A percentile compares a stretch with the other conserved stretches of the same genome.
phyloP scores from a whole-genome alignment of 2,888 invertebrate species.

The Papilio demoleus region DNA sequence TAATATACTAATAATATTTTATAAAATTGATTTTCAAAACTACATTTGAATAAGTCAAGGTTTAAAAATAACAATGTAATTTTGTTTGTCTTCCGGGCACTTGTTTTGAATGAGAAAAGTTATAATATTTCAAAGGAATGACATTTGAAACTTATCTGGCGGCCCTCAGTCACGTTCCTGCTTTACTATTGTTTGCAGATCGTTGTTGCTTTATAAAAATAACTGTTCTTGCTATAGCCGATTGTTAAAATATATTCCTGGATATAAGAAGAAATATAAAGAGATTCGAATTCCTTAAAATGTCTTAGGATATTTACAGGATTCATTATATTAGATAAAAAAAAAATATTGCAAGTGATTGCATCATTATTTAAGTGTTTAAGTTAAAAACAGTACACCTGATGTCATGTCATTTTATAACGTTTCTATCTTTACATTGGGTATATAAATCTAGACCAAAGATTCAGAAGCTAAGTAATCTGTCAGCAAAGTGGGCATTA shows the following conservation, averaged over 20 bases:
- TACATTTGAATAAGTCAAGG: background rate
- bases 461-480: conserved; percentile 12
- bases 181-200: conserved; percentile 70
- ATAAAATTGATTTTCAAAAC: too few relatives aligned
- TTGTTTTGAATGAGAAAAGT: conserved; percentile 36
- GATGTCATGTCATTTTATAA: too few relatives aligned
- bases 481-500: conserved; percentile 11
- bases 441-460: background rate
- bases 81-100: conserved; percentile 29
- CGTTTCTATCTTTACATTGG: background rate
- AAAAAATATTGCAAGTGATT: too few relatives aligned
- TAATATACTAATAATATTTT: too few relatives aligned
- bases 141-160: conserved; percentile 70
- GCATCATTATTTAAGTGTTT: too few relatives aligned
- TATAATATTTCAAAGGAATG: conserved; percentile 44
- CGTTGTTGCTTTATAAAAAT: conserved; percentile 52
- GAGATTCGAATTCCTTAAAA: too few relatives aligned
- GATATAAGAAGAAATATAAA: background rate
- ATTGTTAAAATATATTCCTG: background rate
- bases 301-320: too few relatives aligned
- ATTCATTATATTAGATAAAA: too few relatives aligned
- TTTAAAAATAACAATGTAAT: conserved; percentile 32
- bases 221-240: conserved; percentile 36
- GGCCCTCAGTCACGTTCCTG: conserved; percentile 49
- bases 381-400: too few relatives aligned